Percentiles rank a stretch among this genome's conserved stretches.
phyloP scores from a whole-genome alignment of 2,113 vertebrate genomes.

The Podarcis muralis region DNA sequence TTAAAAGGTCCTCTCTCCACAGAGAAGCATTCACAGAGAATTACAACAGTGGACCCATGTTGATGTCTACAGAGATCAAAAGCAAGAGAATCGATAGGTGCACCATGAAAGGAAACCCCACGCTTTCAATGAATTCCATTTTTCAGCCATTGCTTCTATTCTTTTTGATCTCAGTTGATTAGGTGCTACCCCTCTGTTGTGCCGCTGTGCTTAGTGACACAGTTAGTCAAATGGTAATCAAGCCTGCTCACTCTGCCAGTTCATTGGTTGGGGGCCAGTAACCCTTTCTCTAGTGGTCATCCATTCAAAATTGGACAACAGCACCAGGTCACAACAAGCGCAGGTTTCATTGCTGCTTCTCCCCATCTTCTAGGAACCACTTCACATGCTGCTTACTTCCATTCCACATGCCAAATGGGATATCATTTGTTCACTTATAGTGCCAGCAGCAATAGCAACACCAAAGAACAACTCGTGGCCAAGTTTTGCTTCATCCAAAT shows the following conservation, averaged over 20 bases:
- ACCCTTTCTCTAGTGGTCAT: neutral
- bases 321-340: neutral
- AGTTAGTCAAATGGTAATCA: neutral
- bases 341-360: neutral
- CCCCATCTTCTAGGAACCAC: neutral
- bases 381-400: neutral
- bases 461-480: no score
- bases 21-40: neutral
- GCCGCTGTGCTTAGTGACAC: neutral
- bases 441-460: neutral
- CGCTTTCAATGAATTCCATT: neutral
- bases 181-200: neutral
- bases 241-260: neutral
- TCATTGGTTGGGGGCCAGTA: neutral
- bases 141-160: neutral
- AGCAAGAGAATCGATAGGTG: neutral
- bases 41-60: neutral
- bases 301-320: neutral
- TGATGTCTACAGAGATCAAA: neutral
- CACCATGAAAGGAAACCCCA: neutral
- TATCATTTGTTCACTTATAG: neutral
- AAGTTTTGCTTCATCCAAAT: neutral
- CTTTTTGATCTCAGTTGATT: neutral
- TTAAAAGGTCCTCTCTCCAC: neutral
- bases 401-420: neutral